Evolutionary conservation across 2,113 vertebrate genomes (phyloP), one percentile per base, ranked within the genome.

Genomic region (Cairina moschata): DNA sequence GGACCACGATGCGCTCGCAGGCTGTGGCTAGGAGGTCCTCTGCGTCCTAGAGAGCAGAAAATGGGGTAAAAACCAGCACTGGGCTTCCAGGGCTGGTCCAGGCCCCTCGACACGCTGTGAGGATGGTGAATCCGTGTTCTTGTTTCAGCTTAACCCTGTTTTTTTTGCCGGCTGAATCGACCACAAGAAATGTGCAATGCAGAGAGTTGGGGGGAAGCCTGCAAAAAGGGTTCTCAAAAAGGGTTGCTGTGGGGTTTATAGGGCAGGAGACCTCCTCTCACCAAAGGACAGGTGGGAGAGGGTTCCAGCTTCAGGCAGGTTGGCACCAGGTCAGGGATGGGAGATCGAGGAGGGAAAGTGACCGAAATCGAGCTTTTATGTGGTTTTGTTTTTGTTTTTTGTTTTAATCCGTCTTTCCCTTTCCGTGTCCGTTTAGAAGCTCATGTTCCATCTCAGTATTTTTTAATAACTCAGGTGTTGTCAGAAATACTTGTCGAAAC

Each of bases 391-490:
- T 20, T 46, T 46, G 17, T 20, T 46, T 46, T 20, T 46, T 48
- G 22, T 48, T 48, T 48, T 22, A n/a, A 85, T 83, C 95, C 23
- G 0, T 71, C 58, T 96, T 95, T 88, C 88, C 88, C 74, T 96
- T 89, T 91, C 95, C 25, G 20, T 58, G 52, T 94, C 88, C 8
- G 0, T 32, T 38, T 29, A 18, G 29, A 58, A 90, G 91, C 95
- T 84, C 77, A 21, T 28, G 56, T 97, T 94, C 84, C 95, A 95
- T 92, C 97, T 97, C 97, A 98, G 98, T 98, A 94, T 98, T 98
- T 46, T 46, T 95, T 95, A 84, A 79, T 94, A 97, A 97, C 98
- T 98, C 98, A 98, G 98, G 98, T 98, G 97, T 97, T 91, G 93
- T 69, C 58, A 92, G 94, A 92, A 96, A 93, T 36, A 82, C 2